phyloP scores from a whole-genome alignment of 2,113 vertebrate genomes.

The Piaya cayana region DNA sequence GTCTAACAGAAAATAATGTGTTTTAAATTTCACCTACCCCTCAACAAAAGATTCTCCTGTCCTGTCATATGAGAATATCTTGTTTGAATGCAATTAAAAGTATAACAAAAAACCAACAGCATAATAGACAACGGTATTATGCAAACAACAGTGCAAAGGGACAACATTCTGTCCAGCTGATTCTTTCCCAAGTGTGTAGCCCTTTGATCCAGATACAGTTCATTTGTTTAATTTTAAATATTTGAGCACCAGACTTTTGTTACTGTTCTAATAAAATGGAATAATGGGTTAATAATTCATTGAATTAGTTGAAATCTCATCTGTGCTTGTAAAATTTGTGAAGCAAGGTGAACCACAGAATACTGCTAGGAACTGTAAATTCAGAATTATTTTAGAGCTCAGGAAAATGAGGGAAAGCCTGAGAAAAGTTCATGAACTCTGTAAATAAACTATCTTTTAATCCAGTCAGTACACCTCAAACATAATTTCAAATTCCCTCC shows the following conservation, averaged over 20 bases:
- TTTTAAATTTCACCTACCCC: neutral
- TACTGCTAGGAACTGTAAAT: neutral
- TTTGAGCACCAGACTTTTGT: neutral
- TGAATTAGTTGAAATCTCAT: neutral
- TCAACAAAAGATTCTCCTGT: neutral
- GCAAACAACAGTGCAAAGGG: neutral
- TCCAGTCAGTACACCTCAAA: neutral
- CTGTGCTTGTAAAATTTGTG: neutral
- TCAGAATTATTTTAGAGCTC: neutral
- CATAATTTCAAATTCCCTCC: neutral
- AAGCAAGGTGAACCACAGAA: neutral
- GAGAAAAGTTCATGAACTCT: neutral
- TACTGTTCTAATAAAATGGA: neutral
- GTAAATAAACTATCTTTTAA: neutral
- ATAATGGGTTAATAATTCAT: neutral
- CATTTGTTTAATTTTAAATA: neutral
- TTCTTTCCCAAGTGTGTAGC: neutral
- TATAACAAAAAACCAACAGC: neutral
- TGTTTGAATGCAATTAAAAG: neutral
- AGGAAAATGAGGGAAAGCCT: neutral
- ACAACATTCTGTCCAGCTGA: neutral
- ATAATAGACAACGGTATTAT: neutral
- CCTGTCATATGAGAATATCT: neutral
- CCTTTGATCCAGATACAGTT: neutral
- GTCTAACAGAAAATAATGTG: neutral